A percentile compares a stretch with the other conserved stretches of the same genome.
Evolutionary conservation across 2,113 vertebrate genomes (phyloP).

Genomic region (Brachionichthys hirsutus): DNA sequence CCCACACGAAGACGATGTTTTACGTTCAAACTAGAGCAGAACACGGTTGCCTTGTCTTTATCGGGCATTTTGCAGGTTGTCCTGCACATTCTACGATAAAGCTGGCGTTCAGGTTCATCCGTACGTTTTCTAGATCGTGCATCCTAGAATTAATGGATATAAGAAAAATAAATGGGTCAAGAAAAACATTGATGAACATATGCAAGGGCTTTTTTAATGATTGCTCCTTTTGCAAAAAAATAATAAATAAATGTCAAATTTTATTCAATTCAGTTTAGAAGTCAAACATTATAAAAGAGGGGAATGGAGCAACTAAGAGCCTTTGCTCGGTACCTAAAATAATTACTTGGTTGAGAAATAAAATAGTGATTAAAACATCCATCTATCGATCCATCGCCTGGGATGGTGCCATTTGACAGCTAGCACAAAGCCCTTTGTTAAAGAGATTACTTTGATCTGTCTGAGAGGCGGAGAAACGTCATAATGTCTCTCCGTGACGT

Average conservation of each 20-base stretch:
- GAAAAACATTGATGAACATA: neutral
- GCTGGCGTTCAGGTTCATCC: neutral
- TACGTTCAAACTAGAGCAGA: neutral
- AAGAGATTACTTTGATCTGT: constrained; percentile 69
- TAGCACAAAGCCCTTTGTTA: constrained; percentile 74
- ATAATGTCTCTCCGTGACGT: constrained; percentile 38
- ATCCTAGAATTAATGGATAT: too few species aligned
- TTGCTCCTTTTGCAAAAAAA: neutral
- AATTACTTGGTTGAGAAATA: neutral
- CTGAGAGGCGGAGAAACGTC: constrained; percentile 52
- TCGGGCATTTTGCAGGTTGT: neutral
- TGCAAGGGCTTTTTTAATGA: neutral
- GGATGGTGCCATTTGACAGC: constrained; percentile 59
- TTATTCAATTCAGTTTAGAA: neutral
- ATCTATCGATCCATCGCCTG: constrained; percentile 14
- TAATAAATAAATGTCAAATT: neutral
- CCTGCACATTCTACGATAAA: neutral
- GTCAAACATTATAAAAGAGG: neutral
- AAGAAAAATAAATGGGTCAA: neutral
- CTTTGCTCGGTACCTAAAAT: neutral
- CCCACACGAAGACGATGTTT: neutral
- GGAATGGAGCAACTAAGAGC: neutral
- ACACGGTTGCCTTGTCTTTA: neutral
- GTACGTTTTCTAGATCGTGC: too few species aligned
- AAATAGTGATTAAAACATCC: constrained; percentile 1